Evolutionary conservation across 2,888 invertebrate genomes (phyloP), one percentile per base, ranked within the genome.

Genomic region (Hypselothyrea guttata): DNA sequence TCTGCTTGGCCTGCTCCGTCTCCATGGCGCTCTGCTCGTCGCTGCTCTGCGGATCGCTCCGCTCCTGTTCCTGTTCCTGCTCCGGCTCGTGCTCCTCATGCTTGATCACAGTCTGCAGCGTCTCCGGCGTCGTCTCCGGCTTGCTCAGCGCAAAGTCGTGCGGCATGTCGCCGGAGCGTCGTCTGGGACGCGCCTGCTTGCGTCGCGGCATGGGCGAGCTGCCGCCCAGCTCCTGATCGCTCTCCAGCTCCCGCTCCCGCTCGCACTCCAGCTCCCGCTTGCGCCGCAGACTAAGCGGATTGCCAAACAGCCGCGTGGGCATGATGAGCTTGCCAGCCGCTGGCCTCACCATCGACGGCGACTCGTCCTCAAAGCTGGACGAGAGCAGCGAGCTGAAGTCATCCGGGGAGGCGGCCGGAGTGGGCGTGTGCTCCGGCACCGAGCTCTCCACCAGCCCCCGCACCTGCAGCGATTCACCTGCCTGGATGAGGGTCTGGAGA

Each of bases 391-490:
- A 86, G 0, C 89, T 84, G 38, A 89, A 90, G 30, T 89, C 90
- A 57, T 90, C 88, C 0, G 90, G 88, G 7, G 90, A 88, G 12
- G 89, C 89, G 1, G 89, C 89, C 4, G 90, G 90, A 3, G 90
- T 90, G 0, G 89, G 89, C 2, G 90, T 89, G 69, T 90, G 85
- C 58, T 88, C 89, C 22, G 91, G 88, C 55, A 88, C 88, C 40
- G 92, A 92, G 77, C 93, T 93, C 72, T 93, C 93, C 7, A 94
- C 94, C 65, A 96, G 90, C 3, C 96, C 96, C 15, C 95, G 93
- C 66, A 96, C 94, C 89, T 97, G 96, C 62, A 97, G 91, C 48
- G 95, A 95, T 87, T 97, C 96, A 0, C 97, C 97, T 1, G 96
- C 96, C 82, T 95, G 94, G 84, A 97, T 95, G 75, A 97, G 92